Base-by-base conservation (phyloP, 2,113 vertebrate species). In the Puntigrus tetrazona region DNA sequence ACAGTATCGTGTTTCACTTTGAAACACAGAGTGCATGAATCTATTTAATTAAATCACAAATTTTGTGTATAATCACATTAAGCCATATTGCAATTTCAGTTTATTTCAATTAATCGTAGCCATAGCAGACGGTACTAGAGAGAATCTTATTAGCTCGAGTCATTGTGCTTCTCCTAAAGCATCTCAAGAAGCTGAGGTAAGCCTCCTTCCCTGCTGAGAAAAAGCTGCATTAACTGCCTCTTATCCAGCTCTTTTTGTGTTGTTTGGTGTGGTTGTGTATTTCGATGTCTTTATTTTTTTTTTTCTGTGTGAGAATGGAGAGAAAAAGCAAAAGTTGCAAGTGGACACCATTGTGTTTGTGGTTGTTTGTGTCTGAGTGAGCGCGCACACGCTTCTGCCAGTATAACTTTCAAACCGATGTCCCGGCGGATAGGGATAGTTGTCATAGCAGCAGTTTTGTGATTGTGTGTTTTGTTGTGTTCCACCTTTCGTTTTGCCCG, bases 381-480 rank as follows among this genome's bases (percentile, higher is more conserved):
- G 52, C 61, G 69, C 27, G n/a, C 45, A 14, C 57, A 61, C 74
- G 57, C 70, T 78, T 10, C 36, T 36, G 43, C 50, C 77, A 36
- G 52, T 80, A 22, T 85, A 65, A 70, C 34, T 83, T 86, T 83
- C 75, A 63, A 74, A 67, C 13, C 29, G 86, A 81, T 78, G 80
- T 87, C 82, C 52, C 57, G 41, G 61, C 79, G 67, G 80, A 75
- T 43, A 43, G 47, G 31, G 47, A 76, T 41, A 7, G 84, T 87
- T 84, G 83, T 78, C 78, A 88, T 85, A 74, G 73, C 86, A 86
- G 59, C 82, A 65, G 79, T 85, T 74, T 85, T 86, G 82, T 89
- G 63, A 70, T 84, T 74, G 85, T 67, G 11, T 76, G 61, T 85
- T 11, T 85, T 77, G 61, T 41, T 83, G 81, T 74, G 41, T 20